These are phyloP conservation scores for Pseudorhiza aurosa DNA, from an alignment of 30 jellyfish, hydroid and myxozoan genomes.

Conservation along the genomic window DNA sequence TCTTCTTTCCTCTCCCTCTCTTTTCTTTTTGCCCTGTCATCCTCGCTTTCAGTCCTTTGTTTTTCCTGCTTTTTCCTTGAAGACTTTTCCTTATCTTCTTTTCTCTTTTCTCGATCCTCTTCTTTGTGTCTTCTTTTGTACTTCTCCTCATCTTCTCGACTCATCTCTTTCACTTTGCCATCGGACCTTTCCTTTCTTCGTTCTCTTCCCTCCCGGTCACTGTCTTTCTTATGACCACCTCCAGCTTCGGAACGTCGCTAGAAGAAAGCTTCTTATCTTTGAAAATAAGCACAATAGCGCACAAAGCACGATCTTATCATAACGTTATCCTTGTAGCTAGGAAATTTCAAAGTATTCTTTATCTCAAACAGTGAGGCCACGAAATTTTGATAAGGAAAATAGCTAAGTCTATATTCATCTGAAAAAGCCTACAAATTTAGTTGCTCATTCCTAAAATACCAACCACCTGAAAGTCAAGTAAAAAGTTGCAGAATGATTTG, in stretches of 20 bases:
- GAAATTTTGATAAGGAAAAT: no score
- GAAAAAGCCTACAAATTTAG: neutral
- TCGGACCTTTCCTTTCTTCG: neutral
- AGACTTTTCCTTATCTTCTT: conserved; percentile 27
- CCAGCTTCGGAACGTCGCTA: conserved; percentile 21
- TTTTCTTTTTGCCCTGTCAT: conserved; percentile 33
- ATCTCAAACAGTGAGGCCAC: no score
- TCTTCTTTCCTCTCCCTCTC: conserved; percentile 24
- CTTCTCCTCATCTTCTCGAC: conserved; percentile 4
- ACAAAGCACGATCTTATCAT: no score
- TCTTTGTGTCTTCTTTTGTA: conserved; percentile 14
- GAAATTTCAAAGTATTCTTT: no score
- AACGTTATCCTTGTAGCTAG: no score
- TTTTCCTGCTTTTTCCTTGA: conserved; percentile 2
- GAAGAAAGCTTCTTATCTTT: no score
- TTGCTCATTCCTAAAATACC: neutral
- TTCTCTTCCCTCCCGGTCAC: conserved; percentile 36
- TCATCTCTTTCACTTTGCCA: conserved; percentile 10
- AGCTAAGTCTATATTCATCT: no score
- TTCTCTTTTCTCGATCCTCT: conserved; percentile 24
- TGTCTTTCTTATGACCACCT: conserved; percentile 15
- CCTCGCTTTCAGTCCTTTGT: conserved; percentile 15
- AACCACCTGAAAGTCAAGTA: neutral
- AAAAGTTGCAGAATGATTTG: neutral
- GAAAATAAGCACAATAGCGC: no score